These are phyloP conservation scores for Catamblyrhynchus diadema DNA, from an alignment of 2,797 vertebrate species.

Conservation along the genomic window DNA sequence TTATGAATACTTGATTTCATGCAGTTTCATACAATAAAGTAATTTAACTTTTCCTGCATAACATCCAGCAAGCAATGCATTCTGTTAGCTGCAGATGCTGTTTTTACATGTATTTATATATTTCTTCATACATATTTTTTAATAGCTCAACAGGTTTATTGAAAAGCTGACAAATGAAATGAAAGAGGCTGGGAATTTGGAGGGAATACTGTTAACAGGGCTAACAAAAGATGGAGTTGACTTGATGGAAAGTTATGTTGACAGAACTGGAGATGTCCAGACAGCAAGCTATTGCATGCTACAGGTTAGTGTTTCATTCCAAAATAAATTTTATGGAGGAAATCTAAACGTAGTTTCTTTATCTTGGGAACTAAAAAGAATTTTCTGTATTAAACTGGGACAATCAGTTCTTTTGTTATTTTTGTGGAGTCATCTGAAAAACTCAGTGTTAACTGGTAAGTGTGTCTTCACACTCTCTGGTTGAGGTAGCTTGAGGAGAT, in stretches of 20 bases:
- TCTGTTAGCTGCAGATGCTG: not conserved
- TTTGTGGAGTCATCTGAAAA: not conserved
- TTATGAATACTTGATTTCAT: not conserved
- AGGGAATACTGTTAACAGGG: slow-evolving; percentile 94
- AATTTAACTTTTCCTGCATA: not conserved
- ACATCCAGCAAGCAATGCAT: not conserved
- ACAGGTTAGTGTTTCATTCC: slow-evolving; percentile 78
- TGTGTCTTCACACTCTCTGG: not conserved
- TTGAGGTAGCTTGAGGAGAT: not conserved
- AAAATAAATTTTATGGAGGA: not conserved
- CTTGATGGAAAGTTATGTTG: slow-evolving; percentile 96
- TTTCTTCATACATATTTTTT: not conserved
- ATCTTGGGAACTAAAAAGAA: not conserved
- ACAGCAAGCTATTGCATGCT: slow-evolving; percentile 98
- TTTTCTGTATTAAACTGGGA: not conserved
- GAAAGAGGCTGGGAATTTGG: slow-evolving; percentile 95
- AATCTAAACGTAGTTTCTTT: not conserved
- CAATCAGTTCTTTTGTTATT: not conserved
- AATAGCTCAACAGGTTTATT: slow-evolving; percentile 92
- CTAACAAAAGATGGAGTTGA: slow-evolving; percentile 98
- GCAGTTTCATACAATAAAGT: not conserved
- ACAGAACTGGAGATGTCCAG: slow-evolving; percentile 97
- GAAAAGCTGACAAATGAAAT: slow-evolving; percentile 95
- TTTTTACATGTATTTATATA: not conserved
- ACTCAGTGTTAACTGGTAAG: not conserved